phyloP scores from a whole-genome alignment of 2,797 vertebrate genomes.

The Neosilurus mollespiculum region DNA sequence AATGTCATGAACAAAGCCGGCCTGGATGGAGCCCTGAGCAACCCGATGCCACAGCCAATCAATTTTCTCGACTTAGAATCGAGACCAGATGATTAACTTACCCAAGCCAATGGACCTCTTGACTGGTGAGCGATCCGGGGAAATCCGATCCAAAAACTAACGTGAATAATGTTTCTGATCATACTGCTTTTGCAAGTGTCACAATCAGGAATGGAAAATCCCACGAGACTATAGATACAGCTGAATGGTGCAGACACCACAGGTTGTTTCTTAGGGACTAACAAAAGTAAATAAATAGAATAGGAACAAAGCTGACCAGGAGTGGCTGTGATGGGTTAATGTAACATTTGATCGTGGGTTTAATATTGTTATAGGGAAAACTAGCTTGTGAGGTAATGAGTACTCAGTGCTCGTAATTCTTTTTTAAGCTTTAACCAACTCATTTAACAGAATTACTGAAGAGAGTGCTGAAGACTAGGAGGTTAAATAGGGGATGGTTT shows the following conservation, averaged over 20 bases:
- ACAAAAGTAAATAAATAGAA: neutral
- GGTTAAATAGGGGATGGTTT: neutral
- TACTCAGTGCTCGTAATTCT: neutral
- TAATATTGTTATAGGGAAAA: neutral
- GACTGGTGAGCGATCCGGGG: slow-evolving; percentile 46
- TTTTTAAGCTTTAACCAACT: neutral
- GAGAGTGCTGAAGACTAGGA: too few species aligned
- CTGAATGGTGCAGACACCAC: neutral
- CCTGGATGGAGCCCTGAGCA: slow-evolving; percentile 64
- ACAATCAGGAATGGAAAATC: slow-evolving; percentile 58
- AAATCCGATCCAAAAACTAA: slow-evolving; percentile 70
- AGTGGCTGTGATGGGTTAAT: neutral
- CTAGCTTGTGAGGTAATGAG: neutral
- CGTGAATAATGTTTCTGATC: slow-evolving; percentile 55
- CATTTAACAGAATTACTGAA: neutral
- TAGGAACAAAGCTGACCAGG: neutral
- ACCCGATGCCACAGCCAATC: slow-evolving; percentile 79
- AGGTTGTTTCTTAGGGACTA: neutral
- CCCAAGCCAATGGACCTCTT: slow-evolving; percentile 68
- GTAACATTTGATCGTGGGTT: neutral
- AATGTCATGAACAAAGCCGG: slow-evolving; percentile 67
- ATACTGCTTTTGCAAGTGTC: neutral
- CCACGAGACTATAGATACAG: neutral
- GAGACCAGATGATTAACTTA: slow-evolving; percentile 79
- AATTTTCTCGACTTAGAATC: slow-evolving; percentile 82